Evolutionary conservation across 1,140 invertebrate genomes (phyloP).

Genomic region (Ceratina calcarata): DNA sequence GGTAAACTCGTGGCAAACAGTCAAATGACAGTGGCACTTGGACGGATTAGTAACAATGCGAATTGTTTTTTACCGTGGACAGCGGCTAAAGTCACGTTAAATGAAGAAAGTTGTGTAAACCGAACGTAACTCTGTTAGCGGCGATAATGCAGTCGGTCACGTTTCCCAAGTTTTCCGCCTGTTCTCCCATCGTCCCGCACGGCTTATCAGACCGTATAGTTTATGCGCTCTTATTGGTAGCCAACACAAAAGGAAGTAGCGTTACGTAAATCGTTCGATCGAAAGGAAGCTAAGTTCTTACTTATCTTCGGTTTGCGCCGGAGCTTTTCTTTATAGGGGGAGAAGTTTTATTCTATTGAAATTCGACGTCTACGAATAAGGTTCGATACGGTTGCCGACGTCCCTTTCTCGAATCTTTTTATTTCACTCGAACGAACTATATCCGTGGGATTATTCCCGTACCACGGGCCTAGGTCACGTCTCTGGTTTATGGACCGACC

Average conservation of each 20-base stretch:
- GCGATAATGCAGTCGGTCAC: conserved; percentile 41
- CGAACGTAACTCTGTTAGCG: conserved; percentile 16
- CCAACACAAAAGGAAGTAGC: conserved; percentile 38
- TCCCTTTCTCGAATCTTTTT: conserved; percentile 37
- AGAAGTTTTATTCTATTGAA: conserved; percentile 38
- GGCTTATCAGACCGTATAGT: conserved; percentile 48
- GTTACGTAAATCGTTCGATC: conserved; percentile 48
- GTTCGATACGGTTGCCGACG: conserved; percentile 21
- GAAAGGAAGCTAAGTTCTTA: conserved; percentile 46
- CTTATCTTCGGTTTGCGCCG: conserved; percentile 39
- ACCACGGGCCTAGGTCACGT: conserved; percentile 31
- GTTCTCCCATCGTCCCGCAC: conserved; percentile 11
- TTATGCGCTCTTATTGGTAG: conserved; percentile 46
- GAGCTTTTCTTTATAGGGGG: conserved; percentile 25
- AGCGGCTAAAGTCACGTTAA: conserved; percentile 1
- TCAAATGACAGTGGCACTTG: not conserved
- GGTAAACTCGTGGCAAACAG: not conserved
- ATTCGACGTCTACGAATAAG: conserved; percentile 27
- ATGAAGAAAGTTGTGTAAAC: conserved; percentile 56
- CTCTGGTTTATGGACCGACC: conserved; percentile 34
- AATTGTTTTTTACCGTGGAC: not conserved
- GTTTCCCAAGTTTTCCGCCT: conserved; percentile 26
- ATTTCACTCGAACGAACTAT: conserved; percentile 9
- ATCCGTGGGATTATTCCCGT: conserved; percentile 42
- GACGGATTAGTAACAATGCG: not conserved